Percentiles rank a stretch among this genome's conserved stretches.
Evolutionary conservation across 1,140 invertebrate genomes (phyloP).

Genomic region (Odontomachus brunneus): DNA sequence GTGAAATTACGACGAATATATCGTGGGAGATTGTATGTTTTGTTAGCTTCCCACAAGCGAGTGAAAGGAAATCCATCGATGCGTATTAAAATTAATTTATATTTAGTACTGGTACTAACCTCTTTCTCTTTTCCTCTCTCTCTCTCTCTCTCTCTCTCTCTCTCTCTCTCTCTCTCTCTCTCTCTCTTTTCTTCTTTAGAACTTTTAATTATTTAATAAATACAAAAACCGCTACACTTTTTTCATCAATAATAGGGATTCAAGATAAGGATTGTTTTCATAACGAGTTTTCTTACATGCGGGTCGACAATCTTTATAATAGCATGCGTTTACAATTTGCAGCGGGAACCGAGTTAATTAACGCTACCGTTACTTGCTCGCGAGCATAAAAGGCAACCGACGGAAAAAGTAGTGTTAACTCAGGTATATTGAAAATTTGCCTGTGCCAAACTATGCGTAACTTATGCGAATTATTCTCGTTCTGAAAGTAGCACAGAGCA

Average conservation of each 20-base stretch:
- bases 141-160: too few relatives aligned
- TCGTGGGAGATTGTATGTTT: not conserved
- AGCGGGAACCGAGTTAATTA: constrained; percentile 8
- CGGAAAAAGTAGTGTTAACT: not conserved
- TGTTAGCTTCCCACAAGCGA: constrained; percentile 23
- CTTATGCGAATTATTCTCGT: not conserved
- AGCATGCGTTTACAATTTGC: not conserved
- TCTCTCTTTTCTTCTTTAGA: too few relatives aligned
- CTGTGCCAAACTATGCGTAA: not conserved
- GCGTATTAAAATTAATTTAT: constrained; percentile 58
- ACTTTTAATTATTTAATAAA: constrained; percentile 14
- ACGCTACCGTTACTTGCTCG: not conserved
- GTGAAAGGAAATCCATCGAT: constrained; percentile 61
- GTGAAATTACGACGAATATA: constrained; percentile 8
- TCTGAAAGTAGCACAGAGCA: not conserved
- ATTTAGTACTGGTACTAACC: not conserved
- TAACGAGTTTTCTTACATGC: constrained; percentile 24
- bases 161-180: not conserved
- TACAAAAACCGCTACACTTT: constrained; percentile 12
- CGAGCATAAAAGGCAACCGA: not conserved
- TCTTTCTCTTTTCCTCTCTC: not conserved
- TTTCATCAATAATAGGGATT: not conserved
- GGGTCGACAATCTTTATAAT: constrained; percentile 12
- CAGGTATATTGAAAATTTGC: constrained; percentile 1
- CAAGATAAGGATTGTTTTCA: constrained; percentile 22